Conservation (phyloP, 2,113 vertebrate species). For the Hyperoodon ampullatus region DNA sequence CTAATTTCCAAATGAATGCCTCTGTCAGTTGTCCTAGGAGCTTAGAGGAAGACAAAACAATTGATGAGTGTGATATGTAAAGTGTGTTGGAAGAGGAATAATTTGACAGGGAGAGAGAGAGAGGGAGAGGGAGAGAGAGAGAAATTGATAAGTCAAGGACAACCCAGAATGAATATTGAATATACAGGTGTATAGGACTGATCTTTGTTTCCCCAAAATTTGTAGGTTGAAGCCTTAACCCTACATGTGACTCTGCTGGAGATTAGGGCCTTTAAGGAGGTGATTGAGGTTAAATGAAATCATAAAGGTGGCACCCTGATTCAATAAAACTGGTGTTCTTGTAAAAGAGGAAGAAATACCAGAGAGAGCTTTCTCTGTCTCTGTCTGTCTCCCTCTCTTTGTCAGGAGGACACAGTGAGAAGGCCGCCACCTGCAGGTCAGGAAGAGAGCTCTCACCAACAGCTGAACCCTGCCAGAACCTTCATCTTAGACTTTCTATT, state of each 20-base stretch:
- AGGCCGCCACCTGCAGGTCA: background rate
- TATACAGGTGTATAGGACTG: background rate
- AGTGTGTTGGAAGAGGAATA: background rate
- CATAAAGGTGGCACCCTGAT: background rate
- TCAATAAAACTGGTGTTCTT: background rate
- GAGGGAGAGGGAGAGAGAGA: background rate
- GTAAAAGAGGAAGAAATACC: background rate
- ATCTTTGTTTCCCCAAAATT: background rate
- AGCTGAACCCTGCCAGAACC: background rate
- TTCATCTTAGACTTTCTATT: background rate
- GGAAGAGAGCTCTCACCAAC: background rate
- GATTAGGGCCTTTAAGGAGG: background rate
- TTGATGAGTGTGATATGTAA: background rate
- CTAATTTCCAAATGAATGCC: slow-evolving; percentile 12
- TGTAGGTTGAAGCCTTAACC: background rate
- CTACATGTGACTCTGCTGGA: background rate
- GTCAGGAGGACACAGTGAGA: background rate
- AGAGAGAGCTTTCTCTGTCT: background rate
- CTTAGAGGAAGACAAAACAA: background rate
- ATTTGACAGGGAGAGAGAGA: background rate
- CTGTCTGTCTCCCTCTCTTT: background rate
- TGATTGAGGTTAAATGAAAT: background rate
- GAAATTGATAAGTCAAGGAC: background rate
- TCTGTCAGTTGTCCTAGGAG: background rate
- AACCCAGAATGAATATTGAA: background rate